Conservation (phyloP, 2,888 invertebrate genomes). For the Mallateleia sp. region DNA sequence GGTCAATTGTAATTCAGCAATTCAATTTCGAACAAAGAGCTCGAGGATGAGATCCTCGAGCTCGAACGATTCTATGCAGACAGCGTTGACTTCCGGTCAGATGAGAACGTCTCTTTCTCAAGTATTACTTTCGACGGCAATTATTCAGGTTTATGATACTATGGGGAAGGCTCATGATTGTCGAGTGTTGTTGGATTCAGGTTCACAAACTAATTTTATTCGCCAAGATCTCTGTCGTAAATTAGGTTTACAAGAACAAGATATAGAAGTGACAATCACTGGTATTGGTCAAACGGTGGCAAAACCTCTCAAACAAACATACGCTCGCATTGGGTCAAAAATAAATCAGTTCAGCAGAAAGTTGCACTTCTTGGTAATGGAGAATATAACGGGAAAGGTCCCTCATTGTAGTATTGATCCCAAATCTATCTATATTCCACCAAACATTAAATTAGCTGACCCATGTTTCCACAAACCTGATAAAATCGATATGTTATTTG, state of each 20-base stretch:
- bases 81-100: too few relatives aligned
- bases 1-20: too few relatives aligned
- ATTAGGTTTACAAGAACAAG: not conserved
- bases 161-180: not conserved
- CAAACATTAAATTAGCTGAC: slow-evolving; percentile 38
- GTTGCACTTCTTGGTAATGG: not conserved
- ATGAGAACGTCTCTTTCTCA: too few relatives aligned
- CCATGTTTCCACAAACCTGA: slow-evolving; percentile 22
- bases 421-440: too few relatives aligned
- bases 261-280: not conserved
- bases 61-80: too few relatives aligned
- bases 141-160: too few relatives aligned
- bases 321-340: not conserved
- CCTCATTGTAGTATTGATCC: too few relatives aligned
- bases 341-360: not conserved
- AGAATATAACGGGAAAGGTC: not conserved
- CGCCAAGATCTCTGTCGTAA: not conserved
- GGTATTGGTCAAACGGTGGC: slow-evolving; percentile 3
- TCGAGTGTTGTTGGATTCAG: not conserved
- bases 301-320: not conserved
- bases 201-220: slow-evolving; percentile 6
- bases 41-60: too few relatives aligned
- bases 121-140: too few relatives aligned
- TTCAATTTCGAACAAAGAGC: too few relatives aligned
- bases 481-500: slow-evolving; percentile 37